Conservation (phyloP, 1,140 invertebrate species). For the Nomia melanderi region DNA sequence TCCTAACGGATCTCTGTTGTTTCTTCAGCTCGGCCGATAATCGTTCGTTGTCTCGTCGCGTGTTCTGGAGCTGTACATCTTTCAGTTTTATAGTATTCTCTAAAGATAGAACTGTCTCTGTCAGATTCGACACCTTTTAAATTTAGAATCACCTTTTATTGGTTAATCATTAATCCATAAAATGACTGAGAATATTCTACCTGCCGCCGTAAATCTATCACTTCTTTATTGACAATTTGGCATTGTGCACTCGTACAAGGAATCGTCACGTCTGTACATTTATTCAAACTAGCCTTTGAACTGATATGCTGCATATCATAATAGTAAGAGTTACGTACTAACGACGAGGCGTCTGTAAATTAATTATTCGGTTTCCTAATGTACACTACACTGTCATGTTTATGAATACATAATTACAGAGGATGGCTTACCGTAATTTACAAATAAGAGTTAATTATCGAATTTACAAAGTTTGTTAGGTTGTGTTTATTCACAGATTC, state of each 20-base stretch:
- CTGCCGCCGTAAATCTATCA: conserved; percentile 50
- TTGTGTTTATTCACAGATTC: conserved; percentile 16
- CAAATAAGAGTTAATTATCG: neutral
- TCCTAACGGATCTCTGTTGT: conserved; percentile 63
- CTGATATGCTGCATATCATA: conserved; percentile 66
- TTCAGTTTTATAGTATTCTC: conserved; percentile 57
- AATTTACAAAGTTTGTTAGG: conserved; percentile 12
- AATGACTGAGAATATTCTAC: conserved; percentile 31
- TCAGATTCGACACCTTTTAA: conserved; percentile 56
- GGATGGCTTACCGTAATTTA: conserved; percentile 8
- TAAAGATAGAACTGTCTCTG: conserved; percentile 48
- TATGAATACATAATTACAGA: fast-evolving
- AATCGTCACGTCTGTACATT: conserved; percentile 23
- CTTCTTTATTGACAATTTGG: conserved; percentile 35
- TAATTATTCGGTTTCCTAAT: conserved; percentile 10
- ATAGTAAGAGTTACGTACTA: conserved; percentile 35
- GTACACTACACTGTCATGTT: too few species aligned
- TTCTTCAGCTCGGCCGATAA: conserved; percentile 65
- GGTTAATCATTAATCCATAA: neutral
- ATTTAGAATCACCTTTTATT: neutral
- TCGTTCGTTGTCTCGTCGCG: conserved; percentile 60
- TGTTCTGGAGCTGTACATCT: conserved; percentile 57
- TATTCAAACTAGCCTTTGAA: conserved; percentile 39
- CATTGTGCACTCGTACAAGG: conserved; percentile 30
- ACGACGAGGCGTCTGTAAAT: conserved; percentile 11